Base-by-base conservation (phyloP, 2,888 invertebrate species). In the Abrostola triplasia region DNA sequence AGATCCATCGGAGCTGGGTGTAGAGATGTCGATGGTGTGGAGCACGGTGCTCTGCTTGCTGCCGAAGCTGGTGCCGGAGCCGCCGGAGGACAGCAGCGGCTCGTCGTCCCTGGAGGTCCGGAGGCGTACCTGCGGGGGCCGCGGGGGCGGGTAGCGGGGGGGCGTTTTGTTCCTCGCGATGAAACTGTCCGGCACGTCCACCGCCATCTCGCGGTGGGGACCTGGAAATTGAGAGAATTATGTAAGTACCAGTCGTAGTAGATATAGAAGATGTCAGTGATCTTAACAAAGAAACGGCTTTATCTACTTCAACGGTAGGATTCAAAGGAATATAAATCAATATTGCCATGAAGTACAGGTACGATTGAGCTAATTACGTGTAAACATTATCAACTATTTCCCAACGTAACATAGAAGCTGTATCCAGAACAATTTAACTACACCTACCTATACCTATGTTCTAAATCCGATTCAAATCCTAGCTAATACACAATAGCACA, bases 151-250 rank as follows among this genome's bases (percentile, higher is more conserved):
- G 95, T 98, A 98, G 84, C 98, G 96, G 44, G 98, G 98, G 49
- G 98, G 98, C 76, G 98, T 98, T 95, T 98, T 98, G 92, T 97
- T 97, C 85, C 97, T 95, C 79, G 97, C 98, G 86, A 98, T 97
- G 95, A 98, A 98, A 84, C 97, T 97, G 90, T 98, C 98, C 87
- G 99, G 99, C 85, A 99, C 99, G 95, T 99, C 99, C 92, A 99
- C 99, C 90, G 99, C 98, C 98, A 99, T 98, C 96, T 99, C 99
- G 90, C 99, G 97, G 96, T 99, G 99, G 87, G 98, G 98, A 92
- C 97, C 97, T 95, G 93, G 72, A 95, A 93, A 44, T 50, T 64
- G n/a, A 74, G 4, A 70, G 58, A 51, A 36, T 41, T 50, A 41
- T 53, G 54, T 60, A 12, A 61, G 42, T 52, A 8, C 7, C 24